A percentile compares a stretch with the other conserved stretches of the same genome.
These are phyloP conservation scores for Heteromyza rotundicornis DNA, from an alignment of 2,888 invertebrate genomes.

Conservation along the genomic window DNA sequence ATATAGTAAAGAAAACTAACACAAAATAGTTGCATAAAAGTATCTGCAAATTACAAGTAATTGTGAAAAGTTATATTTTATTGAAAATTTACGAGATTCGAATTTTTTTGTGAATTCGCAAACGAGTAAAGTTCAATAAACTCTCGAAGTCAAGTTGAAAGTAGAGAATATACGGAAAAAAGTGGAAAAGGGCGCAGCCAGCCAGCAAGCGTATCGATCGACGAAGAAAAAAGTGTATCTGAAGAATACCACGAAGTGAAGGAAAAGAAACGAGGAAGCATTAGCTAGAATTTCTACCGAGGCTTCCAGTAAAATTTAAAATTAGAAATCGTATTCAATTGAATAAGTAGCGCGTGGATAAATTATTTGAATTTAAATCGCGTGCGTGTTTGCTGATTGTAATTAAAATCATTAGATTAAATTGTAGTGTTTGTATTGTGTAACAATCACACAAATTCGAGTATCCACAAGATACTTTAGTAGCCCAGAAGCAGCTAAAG, in stretches of 20 bases:
- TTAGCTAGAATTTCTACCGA: too few species aligned
- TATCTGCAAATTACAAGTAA: not conserved
- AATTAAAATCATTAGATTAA: too few species aligned
- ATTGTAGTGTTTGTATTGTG: too few species aligned
- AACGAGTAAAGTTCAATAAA: not conserved
- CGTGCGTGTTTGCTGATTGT: not conserved
- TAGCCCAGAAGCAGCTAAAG: not conserved
- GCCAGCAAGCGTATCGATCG: conserved; percentile 1
- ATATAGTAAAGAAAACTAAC: too few species aligned
- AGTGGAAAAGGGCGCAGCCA: not conserved
- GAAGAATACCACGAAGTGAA: not conserved
- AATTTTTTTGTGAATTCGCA: not conserved
- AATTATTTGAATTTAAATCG: not conserved
- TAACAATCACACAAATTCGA: not conserved
- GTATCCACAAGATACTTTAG: not conserved
- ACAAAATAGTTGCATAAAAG: not conserved
- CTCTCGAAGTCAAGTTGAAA: not conserved
- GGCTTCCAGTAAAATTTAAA: not conserved
- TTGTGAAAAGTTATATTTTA: not conserved
- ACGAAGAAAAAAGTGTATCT: conserved; percentile 4
- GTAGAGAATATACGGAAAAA: not conserved
- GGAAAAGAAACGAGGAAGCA: too few species aligned
- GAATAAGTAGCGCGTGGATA: not conserved
- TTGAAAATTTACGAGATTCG: not conserved
- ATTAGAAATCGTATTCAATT: not conserved